Evolutionary conservation across 2,888 invertebrate genomes (phyloP).

Genomic region (Diarsia brunnea): DNA sequence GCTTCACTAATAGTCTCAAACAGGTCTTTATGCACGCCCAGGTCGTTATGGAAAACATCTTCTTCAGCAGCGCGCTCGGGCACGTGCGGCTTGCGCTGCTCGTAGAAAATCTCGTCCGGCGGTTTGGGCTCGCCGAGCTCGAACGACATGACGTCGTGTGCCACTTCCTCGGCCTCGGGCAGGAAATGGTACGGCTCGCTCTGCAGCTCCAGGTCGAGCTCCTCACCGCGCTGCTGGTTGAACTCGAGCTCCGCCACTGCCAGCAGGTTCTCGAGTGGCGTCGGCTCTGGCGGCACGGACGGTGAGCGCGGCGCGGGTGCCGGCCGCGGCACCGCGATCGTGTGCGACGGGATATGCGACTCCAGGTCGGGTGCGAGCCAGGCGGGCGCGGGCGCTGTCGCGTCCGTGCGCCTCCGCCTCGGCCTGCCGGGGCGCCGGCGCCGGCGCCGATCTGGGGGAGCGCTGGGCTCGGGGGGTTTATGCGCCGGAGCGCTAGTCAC

Average conservation of each 20-base stretch:
- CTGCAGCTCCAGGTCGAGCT: slow-evolving; percentile 74
- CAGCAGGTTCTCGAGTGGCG: slow-evolving; percentile 91
- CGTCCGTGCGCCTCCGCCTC: slow-evolving; percentile 70
- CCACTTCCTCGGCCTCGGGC: slow-evolving; percentile 80
- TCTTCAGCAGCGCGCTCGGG: slow-evolving; percentile 76
- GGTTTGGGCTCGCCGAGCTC: slow-evolving; percentile 83
- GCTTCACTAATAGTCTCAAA: slow-evolving; percentile 89
- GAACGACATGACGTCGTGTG: slow-evolving; percentile 85
- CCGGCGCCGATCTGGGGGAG: slow-evolving; percentile 70
- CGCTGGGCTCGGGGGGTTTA: slow-evolving; percentile 70
- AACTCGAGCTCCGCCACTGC: slow-evolving; percentile 92
- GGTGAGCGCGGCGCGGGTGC: slow-evolving; percentile 71
- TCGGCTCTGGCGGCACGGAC: slow-evolving; percentile 81
- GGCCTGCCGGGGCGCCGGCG: slow-evolving; percentile 71
- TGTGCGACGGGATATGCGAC: slow-evolving; percentile 92
- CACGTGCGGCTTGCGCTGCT: slow-evolving; percentile 77
- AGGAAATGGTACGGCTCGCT: slow-evolving; percentile 79
- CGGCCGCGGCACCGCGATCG: slow-evolving; percentile 89
- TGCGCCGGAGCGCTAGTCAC: slow-evolving; percentile 75
- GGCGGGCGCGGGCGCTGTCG: slow-evolving; percentile 69
- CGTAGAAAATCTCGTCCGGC: slow-evolving; percentile 82
- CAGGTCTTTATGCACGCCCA: slow-evolving; percentile 85
- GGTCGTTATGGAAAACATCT: slow-evolving; percentile 78
- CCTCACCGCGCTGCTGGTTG: slow-evolving; percentile 89
- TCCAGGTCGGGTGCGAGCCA: slow-evolving; percentile 90